These are phyloP conservation scores for Drosophila sturtevanti DNA, from an alignment of 1,140 invertebrate species.

Conservation along the genomic window DNA sequence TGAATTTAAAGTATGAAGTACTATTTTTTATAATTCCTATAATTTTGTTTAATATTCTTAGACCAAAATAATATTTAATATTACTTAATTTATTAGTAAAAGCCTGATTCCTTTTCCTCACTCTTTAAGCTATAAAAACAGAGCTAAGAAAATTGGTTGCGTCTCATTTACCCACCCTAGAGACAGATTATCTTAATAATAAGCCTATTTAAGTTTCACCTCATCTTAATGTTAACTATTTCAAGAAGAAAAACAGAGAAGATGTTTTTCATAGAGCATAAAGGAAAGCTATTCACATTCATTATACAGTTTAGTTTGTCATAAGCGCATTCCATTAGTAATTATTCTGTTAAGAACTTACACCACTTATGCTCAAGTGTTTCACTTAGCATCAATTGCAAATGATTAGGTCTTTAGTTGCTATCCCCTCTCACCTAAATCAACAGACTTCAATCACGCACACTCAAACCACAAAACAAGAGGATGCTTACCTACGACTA, in stretches of 20 bases:
- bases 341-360: conserved; percentile 9
- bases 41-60: too few relatives aligned
- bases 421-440: conserved; percentile 8
- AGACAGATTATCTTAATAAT: background rate
- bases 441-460: conserved; percentile 33
- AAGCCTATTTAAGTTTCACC: background rate
- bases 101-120: too few relatives aligned
- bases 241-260: too few relatives aligned
- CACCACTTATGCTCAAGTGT: conserved; percentile 11
- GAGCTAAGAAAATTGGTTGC: background rate
- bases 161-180: background rate
- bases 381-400: conserved; percentile 35
- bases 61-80: too few relatives aligned
- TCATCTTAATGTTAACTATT: background rate
- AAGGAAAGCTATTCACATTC: background rate
- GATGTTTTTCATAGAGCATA: background rate
- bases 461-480: conserved; percentile 27
- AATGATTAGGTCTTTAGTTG: conserved; percentile 33
- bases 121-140: too few relatives aligned
- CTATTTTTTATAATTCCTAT: too few relatives aligned
- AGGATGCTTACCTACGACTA: background rate
- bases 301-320: background rate
- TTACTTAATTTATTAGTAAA: too few relatives aligned
- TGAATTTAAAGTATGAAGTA: too few relatives aligned
- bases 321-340: background rate